Evolutionary conservation across 92 coral and sea anemone genomes (phyloP), one percentile per base, ranked within the genome.

Genomic region (Palythoa grandiflora): DNA sequence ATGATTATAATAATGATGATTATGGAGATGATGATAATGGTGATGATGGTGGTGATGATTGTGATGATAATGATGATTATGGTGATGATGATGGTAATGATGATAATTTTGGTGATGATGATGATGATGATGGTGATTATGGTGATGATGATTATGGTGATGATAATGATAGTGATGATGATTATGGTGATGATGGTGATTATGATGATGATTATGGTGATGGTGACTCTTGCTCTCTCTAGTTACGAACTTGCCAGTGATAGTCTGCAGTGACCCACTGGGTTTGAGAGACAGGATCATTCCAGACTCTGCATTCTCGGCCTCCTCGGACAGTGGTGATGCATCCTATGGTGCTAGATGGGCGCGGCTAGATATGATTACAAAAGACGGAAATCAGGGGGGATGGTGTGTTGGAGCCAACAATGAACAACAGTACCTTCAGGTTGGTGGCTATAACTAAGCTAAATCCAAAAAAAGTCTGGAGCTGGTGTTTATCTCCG

Each of bases 401-500:
- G 86, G 86, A 0, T 81, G 86, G 86, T 81, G 86, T 81, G 59
- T 36, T 1, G 86, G 75, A 40, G 55, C 75, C 3, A 81, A 81
- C 20, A 48, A 66, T 10, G 60, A 47, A 12, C n/a, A 81, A 11
- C 75, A 81, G 75, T 81, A 63, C 75, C 73, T 81, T 21, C 86
- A 81, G 75, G 86, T 77, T 13, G 54, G 68, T 63, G 21, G 1
- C 20, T 7, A 63, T 63, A 63, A 7, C 28, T 28, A 28, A 28
- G 28, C 0, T 28, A 28, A 28, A 28, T 28, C 0, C 0, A 28
- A 28, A 28, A 28, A 28, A 28, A 28, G 28, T 0, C 28, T 28
- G 28, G 0, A 28, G 28, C 28, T 0, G 28, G 28, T 28, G 28
- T 28, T 28, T 28, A 28, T 28, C 28, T 28, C 28, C 28, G 28